phyloP scores from a whole-genome alignment of 2,113 vertebrate genomes.

The Marmota monax region DNA sequence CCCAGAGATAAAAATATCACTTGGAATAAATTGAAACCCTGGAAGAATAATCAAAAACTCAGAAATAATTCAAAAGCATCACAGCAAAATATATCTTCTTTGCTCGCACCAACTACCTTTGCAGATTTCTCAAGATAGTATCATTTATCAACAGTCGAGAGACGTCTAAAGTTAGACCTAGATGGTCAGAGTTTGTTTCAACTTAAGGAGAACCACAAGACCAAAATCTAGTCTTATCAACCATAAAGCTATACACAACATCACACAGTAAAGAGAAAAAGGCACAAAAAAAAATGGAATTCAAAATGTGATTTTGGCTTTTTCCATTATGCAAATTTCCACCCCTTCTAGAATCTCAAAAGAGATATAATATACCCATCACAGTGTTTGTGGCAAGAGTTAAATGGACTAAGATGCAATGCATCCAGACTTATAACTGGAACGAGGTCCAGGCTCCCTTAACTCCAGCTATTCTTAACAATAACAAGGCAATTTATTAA shows the following conservation, averaged over 20 bases:
- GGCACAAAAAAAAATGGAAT: neutral
- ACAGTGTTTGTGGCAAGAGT: neutral
- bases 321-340: neutral
- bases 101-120: neutral
- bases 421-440: neutral
- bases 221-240: neutral
- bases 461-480: slow-evolving; percentile 28
- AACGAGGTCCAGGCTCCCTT: neutral
- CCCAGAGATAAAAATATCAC: neutral
- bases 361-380: neutral
- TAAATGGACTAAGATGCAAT: neutral
- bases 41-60: slow-evolving; percentile 2
- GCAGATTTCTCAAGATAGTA: slow-evolving; percentile 7
- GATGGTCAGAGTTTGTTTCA: neutral
- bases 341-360: neutral
- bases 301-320: neutral
- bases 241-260: neutral
- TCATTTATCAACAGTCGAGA: neutral
- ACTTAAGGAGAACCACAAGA: slow-evolving; percentile 18
- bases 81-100: neutral
- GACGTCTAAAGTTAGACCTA: neutral
- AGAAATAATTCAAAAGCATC: slow-evolving; percentile 7
- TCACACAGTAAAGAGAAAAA: neutral
- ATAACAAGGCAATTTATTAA: neutral
- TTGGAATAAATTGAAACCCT: slow-evolving; percentile 10